Evolutionary conservation across 2,113 vertebrate species (phyloP), one percentile per base, ranked within the genome.

Genomic region (Nothoprocta perdicaria): DNA sequence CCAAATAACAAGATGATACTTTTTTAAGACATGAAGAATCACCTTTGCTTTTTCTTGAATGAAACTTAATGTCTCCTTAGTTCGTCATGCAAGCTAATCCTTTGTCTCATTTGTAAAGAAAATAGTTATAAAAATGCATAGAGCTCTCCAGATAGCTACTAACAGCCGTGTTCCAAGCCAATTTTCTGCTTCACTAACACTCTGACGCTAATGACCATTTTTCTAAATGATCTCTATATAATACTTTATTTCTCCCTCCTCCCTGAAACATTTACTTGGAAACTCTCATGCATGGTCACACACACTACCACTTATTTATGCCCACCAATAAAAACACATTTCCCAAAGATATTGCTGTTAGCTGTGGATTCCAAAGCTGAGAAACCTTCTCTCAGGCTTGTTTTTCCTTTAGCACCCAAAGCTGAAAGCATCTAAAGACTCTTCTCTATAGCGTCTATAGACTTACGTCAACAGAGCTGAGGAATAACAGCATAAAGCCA

Each of bases 141-240:
- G 88, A 88, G 61, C 90, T 84, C 88, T 95, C 77, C 74, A 86
- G 88, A 71, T 80, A 93, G 65, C 83, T 84, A 74, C 92, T 92
- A 94, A 90, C 62, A 88, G 75, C 86, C 66, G 26, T 38, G 40
- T 84, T 95, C 74, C 66, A 90, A 90, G 66, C 43, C 90, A 94
- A 91, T 93, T 90, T 96, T 90, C 80, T 94, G 90, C 86, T 90
- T 93, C 92, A 61, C 29, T 94, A 90, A 73, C 81, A 74, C 58
- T 90, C 48, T 76, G 74, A 88, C 81, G 33, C 40, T 79, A 90
- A 96, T 94, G 69, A 96, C 19, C 62, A 50, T 86, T 95, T 90
- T 95, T 86, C 43, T 73, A 81, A 90, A 61, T 62, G 10, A 86
- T 93, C 35, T 65, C 74, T 72, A 18, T 61, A 57, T 78, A 43